A percentile compares a stretch with the other conserved stretches of the same genome.
phyloP scores from a whole-genome alignment of 2,888 invertebrate genomes.

The Conomelus anceps region DNA sequence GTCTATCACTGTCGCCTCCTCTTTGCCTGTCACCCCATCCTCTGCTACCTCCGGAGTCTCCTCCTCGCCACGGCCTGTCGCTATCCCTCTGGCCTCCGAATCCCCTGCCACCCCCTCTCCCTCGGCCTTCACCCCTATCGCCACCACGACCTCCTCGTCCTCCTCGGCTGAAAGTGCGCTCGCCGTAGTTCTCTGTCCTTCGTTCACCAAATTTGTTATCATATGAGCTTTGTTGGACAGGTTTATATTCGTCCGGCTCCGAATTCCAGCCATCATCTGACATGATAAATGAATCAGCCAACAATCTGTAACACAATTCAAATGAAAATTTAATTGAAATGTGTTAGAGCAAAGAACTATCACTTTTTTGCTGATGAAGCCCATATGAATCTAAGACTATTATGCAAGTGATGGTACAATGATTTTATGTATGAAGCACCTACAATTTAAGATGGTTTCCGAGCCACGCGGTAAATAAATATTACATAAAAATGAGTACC shows the following conservation, averaged over 20 bases:
- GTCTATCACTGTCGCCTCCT: not conserved
- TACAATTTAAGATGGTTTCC: no score
- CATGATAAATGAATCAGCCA: not conserved
- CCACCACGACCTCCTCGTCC: not conserved
- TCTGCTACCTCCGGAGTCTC: not conserved
- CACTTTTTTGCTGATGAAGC: not conserved
- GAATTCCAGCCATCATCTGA: slow-evolving; percentile 24
- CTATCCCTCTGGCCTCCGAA: not conserved
- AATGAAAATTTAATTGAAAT: not conserved
- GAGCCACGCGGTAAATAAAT: no score
- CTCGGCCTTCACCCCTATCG: not conserved
- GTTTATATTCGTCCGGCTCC: slow-evolving; percentile 11
- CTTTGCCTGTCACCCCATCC: not conserved
- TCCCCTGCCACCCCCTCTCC: slow-evolving; percentile 5
- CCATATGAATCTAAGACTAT: no score
- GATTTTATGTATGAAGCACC: no score
- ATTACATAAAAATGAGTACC: no score
- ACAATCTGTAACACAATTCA: not conserved
- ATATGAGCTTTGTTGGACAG: not conserved
- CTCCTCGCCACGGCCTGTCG: not conserved
- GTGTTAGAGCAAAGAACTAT: not conserved
- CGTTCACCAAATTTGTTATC: not conserved
- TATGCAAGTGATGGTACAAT: no score
- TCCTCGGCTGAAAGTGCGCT: not conserved
- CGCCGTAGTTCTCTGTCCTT: not conserved